Evolutionary conservation across 2,113 vertebrate species (phyloP).

Genomic region (Hystrix brachyura): DNA sequence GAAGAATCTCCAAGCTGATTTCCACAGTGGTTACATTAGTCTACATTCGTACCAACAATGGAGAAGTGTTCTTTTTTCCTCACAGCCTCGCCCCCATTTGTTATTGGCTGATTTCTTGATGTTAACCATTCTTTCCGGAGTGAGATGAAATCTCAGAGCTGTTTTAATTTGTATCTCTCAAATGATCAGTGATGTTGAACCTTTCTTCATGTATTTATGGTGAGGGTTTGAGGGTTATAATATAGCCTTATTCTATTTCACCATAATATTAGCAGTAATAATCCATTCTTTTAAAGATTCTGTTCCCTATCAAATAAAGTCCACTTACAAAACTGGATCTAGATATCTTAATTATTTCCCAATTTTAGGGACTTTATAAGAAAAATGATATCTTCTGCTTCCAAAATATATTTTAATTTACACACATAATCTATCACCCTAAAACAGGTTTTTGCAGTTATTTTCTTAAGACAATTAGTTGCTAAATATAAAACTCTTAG

Average conservation of each 20-base stretch:
- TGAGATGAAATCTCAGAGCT: too few species aligned
- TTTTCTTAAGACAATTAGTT: slow-evolving; percentile 25
- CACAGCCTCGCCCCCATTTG: too few species aligned
- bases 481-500: neutral
- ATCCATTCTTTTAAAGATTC: neutral
- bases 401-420: neutral
- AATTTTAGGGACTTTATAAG: neutral
- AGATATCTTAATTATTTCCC: slow-evolving; percentile 11
- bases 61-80: too few species aligned
- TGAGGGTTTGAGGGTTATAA: neutral
- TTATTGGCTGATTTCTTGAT: too few species aligned
- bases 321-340: neutral
- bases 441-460: neutral
- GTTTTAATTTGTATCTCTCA: too few species aligned
- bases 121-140: too few species aligned
- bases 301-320: neutral
- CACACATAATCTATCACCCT: neutral
- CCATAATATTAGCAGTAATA: neutral
- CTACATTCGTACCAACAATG: too few species aligned
- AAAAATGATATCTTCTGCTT: neutral
- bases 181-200: too few species aligned
- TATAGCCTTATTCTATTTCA: neutral
- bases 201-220: neutral
- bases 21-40: too few species aligned
- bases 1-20: too few species aligned